These are phyloP conservation scores for Sarcophaga variegata DNA, from an alignment of 2,888 invertebrate genomes.

Conservation along the genomic window DNA sequence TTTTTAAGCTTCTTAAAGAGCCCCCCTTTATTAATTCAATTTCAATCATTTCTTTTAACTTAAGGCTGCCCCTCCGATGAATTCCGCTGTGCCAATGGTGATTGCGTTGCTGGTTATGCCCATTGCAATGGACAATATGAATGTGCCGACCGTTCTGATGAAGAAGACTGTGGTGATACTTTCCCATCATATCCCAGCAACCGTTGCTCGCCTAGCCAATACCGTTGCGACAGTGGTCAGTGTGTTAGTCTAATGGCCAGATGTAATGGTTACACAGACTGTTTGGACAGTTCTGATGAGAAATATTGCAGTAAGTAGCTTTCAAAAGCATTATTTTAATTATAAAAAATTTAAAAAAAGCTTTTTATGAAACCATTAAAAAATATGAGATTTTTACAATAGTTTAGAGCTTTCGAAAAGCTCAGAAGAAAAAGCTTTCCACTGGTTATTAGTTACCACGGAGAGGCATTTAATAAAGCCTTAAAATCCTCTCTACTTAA, in stretches of 20 bases:
- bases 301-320: slow-evolving; percentile 82
- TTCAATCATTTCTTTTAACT: background rate
- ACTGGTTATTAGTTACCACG: too few relatives aligned
- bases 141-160: slow-evolving; percentile 88
- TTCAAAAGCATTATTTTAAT: background rate
- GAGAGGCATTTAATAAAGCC: too few relatives aligned
- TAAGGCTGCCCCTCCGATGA: slow-evolving; percentile 86
- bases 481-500: too few relatives aligned
- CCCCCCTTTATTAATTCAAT: background rate
- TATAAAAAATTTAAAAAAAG: background rate
- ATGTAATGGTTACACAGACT: slow-evolving; percentile 84
- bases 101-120: slow-evolving; percentile 85
- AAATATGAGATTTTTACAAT: too few relatives aligned
- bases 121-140: slow-evolving; percentile 86
- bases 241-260: slow-evolving; percentile 77
- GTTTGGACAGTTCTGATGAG: slow-evolving; percentile 85
- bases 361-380: background rate
- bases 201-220: slow-evolving; percentile 78
- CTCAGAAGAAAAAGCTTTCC: too few relatives aligned
- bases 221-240: slow-evolving; percentile 80
- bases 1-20: too few relatives aligned
- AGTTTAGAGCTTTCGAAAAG: too few relatives aligned
- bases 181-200: slow-evolving; percentile 61
- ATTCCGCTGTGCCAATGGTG: slow-evolving; percentile 87
- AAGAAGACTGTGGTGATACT: slow-evolving; percentile 83